Base-by-base conservation (phyloP, 35 echinoderm and acorn worm genomes). In the Eucidaris tribuloides region DNA sequence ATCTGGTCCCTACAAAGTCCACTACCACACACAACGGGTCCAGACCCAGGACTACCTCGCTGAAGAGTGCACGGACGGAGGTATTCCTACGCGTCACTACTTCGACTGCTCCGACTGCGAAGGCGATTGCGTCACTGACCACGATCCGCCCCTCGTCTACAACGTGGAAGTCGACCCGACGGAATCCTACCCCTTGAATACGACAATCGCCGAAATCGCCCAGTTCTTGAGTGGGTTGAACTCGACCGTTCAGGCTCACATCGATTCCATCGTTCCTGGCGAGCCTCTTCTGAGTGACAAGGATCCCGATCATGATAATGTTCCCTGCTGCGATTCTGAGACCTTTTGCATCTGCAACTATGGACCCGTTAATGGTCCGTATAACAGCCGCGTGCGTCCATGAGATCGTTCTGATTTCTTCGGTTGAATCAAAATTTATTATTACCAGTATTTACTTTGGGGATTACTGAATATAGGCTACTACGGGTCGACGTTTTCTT, bases 261-360 rank as follows among this genome's bases (percentile, higher is more conserved):
- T 42, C 3, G 77, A 59, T 7, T 83, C 48, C 29, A 41, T 99
- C 27, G 55, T 62, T 6, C 44, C 66, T 27, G 79, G 84, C 13
- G 33, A 40, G 27, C 62, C 89, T 3, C 59, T 93, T 18, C 65
- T 93, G 19, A 61, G 65, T 36, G 77, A 80, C 31, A 14, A 56
- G 25, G 45, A 46, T 7, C 66, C 66, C 15, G 37, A 25, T 7
- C 39, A 13, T 9, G 39, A 23, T 32, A 23, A 84, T 18, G 32
- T 46, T 71, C 96, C 96, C 18, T 99, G 96, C 43, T 99, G 96
- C 74, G 90, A 99, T 42, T 81, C 90, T 42, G 91, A 80, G 2
- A 72, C 85, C 2, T 90, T 90, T 74, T 99, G 96, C 65, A 65
- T 63, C 17, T 97, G 94, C 54, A 94, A 91, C 55, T 91, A 86